Evolutionary conservation across 2,113 vertebrate species (phyloP), one percentile per base, ranked within the genome.

Genomic region (Vidua chalybeata): DNA sequence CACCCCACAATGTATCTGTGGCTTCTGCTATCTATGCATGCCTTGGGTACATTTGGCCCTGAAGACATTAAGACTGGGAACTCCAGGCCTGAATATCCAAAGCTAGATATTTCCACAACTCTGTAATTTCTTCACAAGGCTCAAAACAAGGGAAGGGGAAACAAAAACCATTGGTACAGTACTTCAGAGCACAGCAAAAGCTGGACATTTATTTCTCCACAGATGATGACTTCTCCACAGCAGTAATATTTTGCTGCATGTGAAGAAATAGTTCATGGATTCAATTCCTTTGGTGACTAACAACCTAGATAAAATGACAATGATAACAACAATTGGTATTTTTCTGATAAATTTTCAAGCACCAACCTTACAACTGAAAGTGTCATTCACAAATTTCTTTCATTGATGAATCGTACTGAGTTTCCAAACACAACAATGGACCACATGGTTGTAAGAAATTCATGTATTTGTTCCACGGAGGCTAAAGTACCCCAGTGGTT

Each of bases 1-100:
- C 31, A 91, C 13, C 9, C 20, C 33, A 27, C 0, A 0, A 7
- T 5, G 21, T 15, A 31, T 6, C 68, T n/a, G 7, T 33, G 59
- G 21, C 31, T 67, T 48, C 56, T 90, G 56, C 31, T 22, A 19
- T 22, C 43, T 67, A 0, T 12, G 39, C 45, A 39, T 93, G 26
- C 33, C 68, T 2, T 11, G 49, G 21, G 41, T 64, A 33, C 7
- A 12, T 73, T 72, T 80, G 41, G 35, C 35, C 58, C 3, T 58
- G 37, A 84, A 74, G 24, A 61, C 45, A 58, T 66, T 41, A 73
- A n/a, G 51, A 71, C 1, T 51, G 31, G 37, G 28, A 30, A 48
- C 9, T 55, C 20, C 43, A 84, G 35, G 35, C 21, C 35, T 64
- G 62, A 83, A 61, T 64, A 82, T 67, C 20, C 58, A 43, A 55